Base-by-base conservation (phyloP, 2,888 invertebrate genomes). In the Phorcus lineatus region DNA sequence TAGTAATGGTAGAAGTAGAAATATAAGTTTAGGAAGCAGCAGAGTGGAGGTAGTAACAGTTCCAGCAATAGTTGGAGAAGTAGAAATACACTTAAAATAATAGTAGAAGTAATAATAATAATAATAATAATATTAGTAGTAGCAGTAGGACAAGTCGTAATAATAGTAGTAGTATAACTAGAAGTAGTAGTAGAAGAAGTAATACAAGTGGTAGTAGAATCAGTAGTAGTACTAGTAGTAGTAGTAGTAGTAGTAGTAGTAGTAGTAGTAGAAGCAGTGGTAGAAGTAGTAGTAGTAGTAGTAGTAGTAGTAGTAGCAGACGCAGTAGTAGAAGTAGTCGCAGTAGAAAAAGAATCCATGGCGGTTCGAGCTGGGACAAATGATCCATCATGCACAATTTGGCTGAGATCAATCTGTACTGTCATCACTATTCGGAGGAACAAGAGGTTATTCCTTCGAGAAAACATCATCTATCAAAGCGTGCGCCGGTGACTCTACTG, bases 251-350 rank as follows among this genome's bases (percentile, higher is more conserved):
- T 80, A 82, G 80, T 81, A 80, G 82, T 77, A 81, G 80, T 80
- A 80, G 81, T 77, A 76, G 80, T 80, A 77, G 80, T 81, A 80
- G 76, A 57, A 80, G 80, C 77, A 81, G 81, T 81, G 70, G 80
- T 80, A 80, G 80, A 80, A 78, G 82, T 80, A 80, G 82, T 80
- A 80, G 80, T 77, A 82, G 80, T 82, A 80, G 80, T 80, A 80
- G 82, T 78, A 80, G 78, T 77, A 82, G 82, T 80, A 77, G 82
- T 79, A 76, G 76, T 79, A 74, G 66, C 79, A 77, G 70, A 79
- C 57, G 81, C 79, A 79, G 57, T 78, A 81, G 77, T 78, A 70
- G 52, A 79, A 79, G 78, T 47, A 77, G 77, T 79, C 54, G 80
- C 79, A 55, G 77, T 40, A 79, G 66, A 31, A 66, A 53, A 6